These are phyloP conservation scores for Ophion slaviceki DNA, from an alignment of 2,888 invertebrate species.

Conservation along the genomic window DNA sequence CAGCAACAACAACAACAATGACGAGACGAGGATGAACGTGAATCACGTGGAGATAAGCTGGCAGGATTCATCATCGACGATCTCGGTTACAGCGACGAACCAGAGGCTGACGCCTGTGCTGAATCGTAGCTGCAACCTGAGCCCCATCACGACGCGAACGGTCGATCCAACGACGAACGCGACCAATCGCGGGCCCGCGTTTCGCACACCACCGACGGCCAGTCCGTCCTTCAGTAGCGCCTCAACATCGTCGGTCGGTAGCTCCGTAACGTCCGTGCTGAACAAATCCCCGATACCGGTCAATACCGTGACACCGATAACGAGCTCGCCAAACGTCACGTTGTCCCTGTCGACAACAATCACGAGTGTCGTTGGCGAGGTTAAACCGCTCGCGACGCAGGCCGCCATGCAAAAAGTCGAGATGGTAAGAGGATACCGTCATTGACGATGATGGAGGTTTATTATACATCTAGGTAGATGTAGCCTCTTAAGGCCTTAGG, in stretches of 20 bases:
- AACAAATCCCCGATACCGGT: slow-evolving; percentile 77
- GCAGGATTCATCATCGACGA: slow-evolving; percentile 76
- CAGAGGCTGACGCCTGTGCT: slow-evolving; percentile 79
- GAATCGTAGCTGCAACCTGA: slow-evolving; percentile 70
- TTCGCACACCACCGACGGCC: slow-evolving; percentile 75
- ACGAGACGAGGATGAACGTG: slow-evolving; percentile 66
- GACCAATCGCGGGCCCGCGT: slow-evolving; percentile 67
- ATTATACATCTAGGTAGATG: no score
- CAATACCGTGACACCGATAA: slow-evolving; percentile 71
- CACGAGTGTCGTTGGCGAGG: slow-evolving; percentile 67
- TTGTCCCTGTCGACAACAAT: slow-evolving; percentile 74
- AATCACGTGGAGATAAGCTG: slow-evolving; percentile 73
- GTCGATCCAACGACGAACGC: slow-evolving; percentile 43
- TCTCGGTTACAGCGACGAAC: slow-evolving; percentile 71
- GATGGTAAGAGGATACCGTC: slow-evolving; percentile 33
- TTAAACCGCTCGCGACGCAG: slow-evolving; percentile 44
- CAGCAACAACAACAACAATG: slow-evolving; percentile 70
- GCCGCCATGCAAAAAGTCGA: slow-evolving; percentile 46
- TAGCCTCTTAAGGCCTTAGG: no score
- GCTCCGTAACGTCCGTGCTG: slow-evolving; percentile 70
- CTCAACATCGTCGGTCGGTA: slow-evolving; percentile 79
- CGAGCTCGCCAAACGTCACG: slow-evolving; percentile 74
- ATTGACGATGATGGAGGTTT: no score
- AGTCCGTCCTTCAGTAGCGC: slow-evolving; percentile 81
- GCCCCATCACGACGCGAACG: slow-evolving; percentile 46